Evolutionary conservation across 1,140 invertebrate genomes (phyloP), one percentile per base, ranked within the genome.

Genomic region (Dysdera silvatica): DNA sequence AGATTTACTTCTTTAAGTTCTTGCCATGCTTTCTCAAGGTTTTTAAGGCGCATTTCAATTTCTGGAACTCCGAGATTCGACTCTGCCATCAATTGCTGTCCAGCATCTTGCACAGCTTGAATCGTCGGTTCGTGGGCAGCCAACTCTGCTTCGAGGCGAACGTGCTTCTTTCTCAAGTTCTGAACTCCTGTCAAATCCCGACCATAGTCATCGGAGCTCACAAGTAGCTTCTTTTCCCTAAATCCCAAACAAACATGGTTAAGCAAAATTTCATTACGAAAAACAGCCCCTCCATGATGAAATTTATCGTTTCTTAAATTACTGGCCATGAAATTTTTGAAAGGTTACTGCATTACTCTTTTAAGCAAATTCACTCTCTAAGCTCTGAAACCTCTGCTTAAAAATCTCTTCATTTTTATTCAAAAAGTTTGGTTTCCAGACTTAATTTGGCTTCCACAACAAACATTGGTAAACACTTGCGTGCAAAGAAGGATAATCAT

Each of bases 81-180:
- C 3, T 96, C 92, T 69, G 92, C 88, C 87, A 98, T 97, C 26
- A 99, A 79, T 76, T 96, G 92, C 70, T 94, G 88, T 29, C 95
- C 96, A 32, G 93, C 92, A 75, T 97, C 91, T 73, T 97, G 92
- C 0, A 99, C 95, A 14, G 91, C 87, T 78, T 97, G 91, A 61
- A 98, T 98, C 12, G 95, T 89, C 0, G 95, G 95, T 74, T 98
- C 94, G 75, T 99, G 96, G 48, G 89, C 93, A 4, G 83, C 91
- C 28, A 99, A 79, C 74, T 99, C 96, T 1, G 92, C 90, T 72
- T 99, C 96, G 2, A 99, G 77, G 29, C 95, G 84, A 66, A 98
- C 97, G 78, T 98, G 96, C 76, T 99, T 99, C 80, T 99, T 98
- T 69, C 95, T 88, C 37, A 99, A 78, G 75, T 99, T 99, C 76